These are phyloP conservation scores for Bombus huntii DNA, from an alignment of 1,140 invertebrate species.

Conservation along the genomic window DNA sequence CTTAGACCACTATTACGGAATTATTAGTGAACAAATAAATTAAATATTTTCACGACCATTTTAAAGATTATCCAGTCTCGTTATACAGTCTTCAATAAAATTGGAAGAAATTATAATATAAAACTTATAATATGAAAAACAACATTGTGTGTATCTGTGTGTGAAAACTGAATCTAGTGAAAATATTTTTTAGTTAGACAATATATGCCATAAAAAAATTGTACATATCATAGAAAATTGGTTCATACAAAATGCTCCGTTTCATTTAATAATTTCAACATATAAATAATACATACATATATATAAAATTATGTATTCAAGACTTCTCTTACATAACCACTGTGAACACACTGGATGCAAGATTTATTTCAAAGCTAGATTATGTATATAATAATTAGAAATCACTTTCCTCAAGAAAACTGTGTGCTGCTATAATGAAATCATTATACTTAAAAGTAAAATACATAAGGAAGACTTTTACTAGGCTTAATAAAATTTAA, in stretches of 20 bases:
- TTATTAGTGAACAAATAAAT: background rate
- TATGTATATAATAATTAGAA: slow-evolving; percentile 15
- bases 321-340: slow-evolving; percentile 9
- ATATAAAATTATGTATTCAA: slow-evolving; percentile 28
- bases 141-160: background rate
- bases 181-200: background rate
- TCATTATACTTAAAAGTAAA: slow-evolving; percentile 7
- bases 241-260: slow-evolving; percentile 45
- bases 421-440: slow-evolving; percentile 25
- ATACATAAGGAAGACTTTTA: slow-evolving; percentile 32
- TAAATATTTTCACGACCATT: background rate
- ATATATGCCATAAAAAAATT: background rate
- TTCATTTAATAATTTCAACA: slow-evolving; percentile 35
- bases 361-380: slow-evolving; percentile 27
- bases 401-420: slow-evolving; percentile 2
- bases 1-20: too few species aligned
- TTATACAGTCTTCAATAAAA: slow-evolving; percentile 38
- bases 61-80: slow-evolving; percentile 32
- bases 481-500: slow-evolving; percentile 41
- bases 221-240: background rate
- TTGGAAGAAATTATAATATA: background rate
- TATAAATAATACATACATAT: slow-evolving; percentile 33
- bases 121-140: background rate
- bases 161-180: background rate
- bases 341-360: slow-evolving; percentile 25